Evolutionary conservation across 2,113 vertebrate genomes (phyloP), one percentile per base, ranked within the genome.

Genomic region (Ctenodactylus gundi): DNA sequence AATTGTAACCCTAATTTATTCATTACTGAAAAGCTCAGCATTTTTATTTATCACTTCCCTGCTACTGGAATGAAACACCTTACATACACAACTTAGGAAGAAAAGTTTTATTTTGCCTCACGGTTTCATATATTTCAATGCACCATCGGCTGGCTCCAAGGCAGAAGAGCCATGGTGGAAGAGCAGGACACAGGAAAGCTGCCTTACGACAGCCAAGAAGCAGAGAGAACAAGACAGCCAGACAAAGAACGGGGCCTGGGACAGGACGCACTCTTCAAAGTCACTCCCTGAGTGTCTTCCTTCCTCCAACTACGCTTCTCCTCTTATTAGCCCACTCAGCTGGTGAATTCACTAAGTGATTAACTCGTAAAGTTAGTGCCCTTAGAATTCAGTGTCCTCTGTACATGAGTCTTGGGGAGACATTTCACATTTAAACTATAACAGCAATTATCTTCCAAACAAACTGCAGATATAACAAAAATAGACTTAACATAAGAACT

Each of bases 391-490:
- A n/a, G n/a, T n/a, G 70, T 7, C 6, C 41, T 73, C 41, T 7
- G 15, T 49, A 17, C 29, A 18, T 6, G 51, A 8, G 27, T 31
- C 70, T 46, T 31, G 29, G 72, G 29, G 72, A 46, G 29, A 75
- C 29, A 5, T 17, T 20, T 20, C 46, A 34, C 46, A 51, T 39
- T 51, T 49, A 75, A 73, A 34, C 44, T 17, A 20, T 20, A 20
- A 51, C 44, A 51, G 44, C 17, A 46, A 44, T 46, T 41, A 76
- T 46, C 25, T 90, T 85, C 77, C 82, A 92, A 39, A 29, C 95
- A 75, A 96, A 92, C 10, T 77, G 27, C 11, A 53, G 34, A 57
- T 53, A 29, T 39, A 90, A 72, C 41, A 65, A 77, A 88, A 95
- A 67, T 60, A 80, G 5, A 4, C 27, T 36, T 18, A 76, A 92